Conservation (phyloP, 2,113 vertebrate species). For the Diadophis punctatus region DNA sequence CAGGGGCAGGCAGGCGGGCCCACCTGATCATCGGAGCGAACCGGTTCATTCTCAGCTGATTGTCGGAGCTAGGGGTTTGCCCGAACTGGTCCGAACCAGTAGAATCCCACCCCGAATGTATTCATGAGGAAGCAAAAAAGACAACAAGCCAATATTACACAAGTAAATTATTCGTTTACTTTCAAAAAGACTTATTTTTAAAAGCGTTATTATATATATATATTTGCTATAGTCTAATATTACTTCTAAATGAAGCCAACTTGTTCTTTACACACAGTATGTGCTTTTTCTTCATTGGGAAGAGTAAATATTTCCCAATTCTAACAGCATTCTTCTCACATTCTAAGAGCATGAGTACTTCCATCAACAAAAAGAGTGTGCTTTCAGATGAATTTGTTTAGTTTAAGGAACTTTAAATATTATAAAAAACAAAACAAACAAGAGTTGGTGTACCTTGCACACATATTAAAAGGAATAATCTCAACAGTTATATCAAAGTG, state of each 20-base stretch:
- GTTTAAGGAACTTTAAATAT: background rate
- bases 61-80: too few relatives aligned
- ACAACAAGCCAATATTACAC: background rate
- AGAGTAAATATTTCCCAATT: background rate
- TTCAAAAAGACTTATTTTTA: background rate
- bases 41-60: too few relatives aligned
- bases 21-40: too few relatives aligned
- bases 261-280: background rate
- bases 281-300: background rate
- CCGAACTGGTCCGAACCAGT: too few relatives aligned
- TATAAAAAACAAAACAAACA: background rate
- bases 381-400: background rate
- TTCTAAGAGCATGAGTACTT: background rate
- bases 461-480: background rate
- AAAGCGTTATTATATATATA: background rate
- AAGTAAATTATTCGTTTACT: background rate
- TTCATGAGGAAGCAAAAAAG: background rate
- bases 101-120: too few relatives aligned
- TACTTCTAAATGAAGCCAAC: background rate
- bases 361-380: background rate
- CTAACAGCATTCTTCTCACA: background rate
- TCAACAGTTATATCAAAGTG: background rate
- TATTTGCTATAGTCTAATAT: background rate
- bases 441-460: background rate
- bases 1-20: too few relatives aligned